Conservation (phyloP, 2,888 invertebrate species). For the Drosophila nr. fundita region DNA sequence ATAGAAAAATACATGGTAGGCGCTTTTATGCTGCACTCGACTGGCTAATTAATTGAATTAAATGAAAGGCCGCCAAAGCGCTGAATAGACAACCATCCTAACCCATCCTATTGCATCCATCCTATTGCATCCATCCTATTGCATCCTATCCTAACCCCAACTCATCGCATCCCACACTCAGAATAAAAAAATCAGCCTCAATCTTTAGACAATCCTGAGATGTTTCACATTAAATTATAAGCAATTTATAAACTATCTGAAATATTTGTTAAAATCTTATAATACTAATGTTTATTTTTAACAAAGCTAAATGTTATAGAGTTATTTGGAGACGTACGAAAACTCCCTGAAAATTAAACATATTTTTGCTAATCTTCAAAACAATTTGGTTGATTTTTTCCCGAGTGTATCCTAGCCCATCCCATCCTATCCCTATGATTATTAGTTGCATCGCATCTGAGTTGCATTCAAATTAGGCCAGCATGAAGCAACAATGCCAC, state of each 20-base stretch:
- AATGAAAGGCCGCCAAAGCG: conserved; percentile 56
- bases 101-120: conserved; percentile 28
- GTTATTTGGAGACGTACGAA: background rate
- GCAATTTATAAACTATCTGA: background rate
- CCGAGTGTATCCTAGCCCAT: background rate
- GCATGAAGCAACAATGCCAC: conserved; percentile 5
- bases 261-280: background rate
- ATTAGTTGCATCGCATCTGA: background rate
- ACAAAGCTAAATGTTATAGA: background rate
- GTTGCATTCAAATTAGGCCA: conserved; percentile 52
- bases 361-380: background rate
- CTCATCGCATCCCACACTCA: conserved; percentile 1
- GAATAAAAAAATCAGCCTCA: background rate
- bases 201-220: too few species aligned
- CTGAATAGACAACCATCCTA: conserved; percentile 16
- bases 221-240: background rate
- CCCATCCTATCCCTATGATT: conserved; percentile 55
- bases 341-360: background rate
- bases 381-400: background rate
- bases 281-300: background rate
- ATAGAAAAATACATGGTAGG: conserved; percentile 15
- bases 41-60: conserved; percentile 74
- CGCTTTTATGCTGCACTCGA: conserved; percentile 39
- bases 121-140: conserved; percentile 27
- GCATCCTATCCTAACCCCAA: conserved; percentile 54